Evolutionary conservation across 2,113 vertebrate genomes (phyloP).

Genomic region (Brachyhypopomus occidentalis): DNA sequence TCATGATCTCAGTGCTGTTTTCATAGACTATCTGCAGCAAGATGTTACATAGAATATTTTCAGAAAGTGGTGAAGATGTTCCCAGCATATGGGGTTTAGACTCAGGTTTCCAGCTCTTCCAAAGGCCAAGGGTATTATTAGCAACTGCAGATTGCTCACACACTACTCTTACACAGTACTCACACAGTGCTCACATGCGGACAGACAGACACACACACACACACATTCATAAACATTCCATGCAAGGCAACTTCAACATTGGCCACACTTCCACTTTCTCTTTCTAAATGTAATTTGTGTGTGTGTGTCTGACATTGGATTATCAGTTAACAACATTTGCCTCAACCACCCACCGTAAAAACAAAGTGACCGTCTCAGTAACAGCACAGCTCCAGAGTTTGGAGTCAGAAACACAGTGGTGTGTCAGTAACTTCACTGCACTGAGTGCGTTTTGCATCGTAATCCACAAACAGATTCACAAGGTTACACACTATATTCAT

Average conservation of each 20-base stretch:
- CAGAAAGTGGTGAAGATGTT: neutral
- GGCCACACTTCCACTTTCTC: conserved; percentile 44
- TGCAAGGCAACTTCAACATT: conserved; percentile 29
- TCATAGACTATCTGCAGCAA: too few relatives aligned
- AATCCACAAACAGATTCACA: too few relatives aligned
- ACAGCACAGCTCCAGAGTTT: too few relatives aligned
- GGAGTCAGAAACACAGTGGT: too few relatives aligned
- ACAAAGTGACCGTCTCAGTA: too few relatives aligned
- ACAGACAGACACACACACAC: conserved; percentile 11
- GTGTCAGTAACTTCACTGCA: too few relatives aligned
- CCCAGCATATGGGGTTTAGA: conserved; percentile 11
- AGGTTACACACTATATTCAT: too few relatives aligned
- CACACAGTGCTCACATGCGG: conserved; percentile 55
- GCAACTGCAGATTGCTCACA: conserved; percentile 56
- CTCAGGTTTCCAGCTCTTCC: conserved; percentile 37
- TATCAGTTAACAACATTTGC: too few relatives aligned
- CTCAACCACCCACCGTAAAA: too few relatives aligned
- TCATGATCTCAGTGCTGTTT: too few relatives aligned
- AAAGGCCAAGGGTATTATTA: conserved; percentile 58
- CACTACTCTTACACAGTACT: conserved; percentile 60
- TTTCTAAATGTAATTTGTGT: neutral
- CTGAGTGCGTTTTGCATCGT: too few relatives aligned
- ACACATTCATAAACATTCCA: conserved; percentile 44
- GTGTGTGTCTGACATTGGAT: neutral
- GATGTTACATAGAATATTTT: too few relatives aligned